A percentile compares a stretch with the other conserved stretches of the same genome.
These are phyloP conservation scores for Eilema depressum DNA, from an alignment of 2,888 invertebrate species.

Conservation along the genomic window DNA sequence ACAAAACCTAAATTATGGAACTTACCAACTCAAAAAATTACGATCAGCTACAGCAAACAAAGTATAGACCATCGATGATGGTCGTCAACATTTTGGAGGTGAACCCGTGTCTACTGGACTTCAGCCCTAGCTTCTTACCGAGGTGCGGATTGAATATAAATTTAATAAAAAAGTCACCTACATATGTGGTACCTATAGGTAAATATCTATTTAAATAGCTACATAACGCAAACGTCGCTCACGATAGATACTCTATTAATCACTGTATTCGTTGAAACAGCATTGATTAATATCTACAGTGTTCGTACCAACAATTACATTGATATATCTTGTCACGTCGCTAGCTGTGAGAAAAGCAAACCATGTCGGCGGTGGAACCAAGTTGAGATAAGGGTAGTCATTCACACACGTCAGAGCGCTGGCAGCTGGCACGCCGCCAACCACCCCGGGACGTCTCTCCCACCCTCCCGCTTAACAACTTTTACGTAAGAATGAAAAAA, in stretches of 20 bases:
- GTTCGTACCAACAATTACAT: conserved; percentile 26
- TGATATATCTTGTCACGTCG: conserved; percentile 37
- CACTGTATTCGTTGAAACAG: conserved; percentile 12
- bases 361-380: conserved; percentile 62
- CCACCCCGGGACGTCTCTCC: conserved; percentile 51
- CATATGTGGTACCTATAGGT: background rate
- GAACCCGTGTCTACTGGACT: too few relatives aligned
- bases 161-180: too few relatives aligned
- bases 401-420: conserved; percentile 63
- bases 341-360: conserved; percentile 59
- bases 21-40: too few relatives aligned
- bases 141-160: too few relatives aligned
- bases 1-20: too few relatives aligned
- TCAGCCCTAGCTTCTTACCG: too few relatives aligned
- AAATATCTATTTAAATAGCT: too few relatives aligned
- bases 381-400: conserved; percentile 67
- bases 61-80: too few relatives aligned
- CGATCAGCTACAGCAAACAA: too few relatives aligned
- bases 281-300: conserved; percentile 35
- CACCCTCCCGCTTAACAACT: conserved; percentile 54
- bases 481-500: conserved; percentile 63
- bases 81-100: too few relatives aligned
- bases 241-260: conserved; percentile 18
- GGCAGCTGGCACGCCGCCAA: conserved; percentile 66
- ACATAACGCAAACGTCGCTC: background rate